phyloP scores from a whole-genome alignment of 2,113 vertebrate species.

The Ptyas mucosa region DNA sequence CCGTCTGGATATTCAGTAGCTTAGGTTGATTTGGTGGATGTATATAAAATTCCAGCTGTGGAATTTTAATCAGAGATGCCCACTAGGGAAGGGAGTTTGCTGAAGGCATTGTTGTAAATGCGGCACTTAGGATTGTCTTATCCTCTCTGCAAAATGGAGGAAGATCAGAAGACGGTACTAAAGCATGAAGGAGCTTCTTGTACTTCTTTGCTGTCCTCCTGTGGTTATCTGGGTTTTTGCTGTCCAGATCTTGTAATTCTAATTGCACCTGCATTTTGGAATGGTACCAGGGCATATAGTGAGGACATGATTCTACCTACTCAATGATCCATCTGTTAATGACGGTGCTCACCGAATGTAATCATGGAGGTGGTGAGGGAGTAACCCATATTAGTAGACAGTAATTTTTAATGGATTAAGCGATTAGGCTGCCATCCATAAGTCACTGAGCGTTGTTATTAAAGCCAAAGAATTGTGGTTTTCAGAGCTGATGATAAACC shows the following conservation, averaged over 20 bases:
- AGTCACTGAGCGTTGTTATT: neutral
- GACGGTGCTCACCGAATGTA: neutral
- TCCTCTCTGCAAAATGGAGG: neutral
- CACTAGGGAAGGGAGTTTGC: constrained; percentile 22
- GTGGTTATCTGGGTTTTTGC: neutral
- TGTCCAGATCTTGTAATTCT: neutral
- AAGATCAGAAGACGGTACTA: neutral
- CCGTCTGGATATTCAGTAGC: neutral
- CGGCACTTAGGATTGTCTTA: neutral
- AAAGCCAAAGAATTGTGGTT: neutral
- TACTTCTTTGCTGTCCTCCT: neutral
- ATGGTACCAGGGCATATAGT: neutral
- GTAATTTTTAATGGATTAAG: constrained; percentile 4
- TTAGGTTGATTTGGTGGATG: neutral
- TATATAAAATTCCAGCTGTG: constrained; percentile 22
- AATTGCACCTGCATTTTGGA: neutral
- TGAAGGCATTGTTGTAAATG: constrained; percentile 4
- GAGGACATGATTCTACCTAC: neutral
- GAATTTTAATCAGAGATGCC: constrained; percentile 24
- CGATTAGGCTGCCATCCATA: neutral
- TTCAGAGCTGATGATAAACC: neutral
- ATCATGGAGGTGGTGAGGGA: neutral
- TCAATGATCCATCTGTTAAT: neutral
- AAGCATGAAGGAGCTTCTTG: neutral
- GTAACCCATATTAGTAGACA: neutral